Evolutionary conservation across 2,113 vertebrate species (phyloP).

Genomic region (Campylomormyrus tamandua): DNA sequence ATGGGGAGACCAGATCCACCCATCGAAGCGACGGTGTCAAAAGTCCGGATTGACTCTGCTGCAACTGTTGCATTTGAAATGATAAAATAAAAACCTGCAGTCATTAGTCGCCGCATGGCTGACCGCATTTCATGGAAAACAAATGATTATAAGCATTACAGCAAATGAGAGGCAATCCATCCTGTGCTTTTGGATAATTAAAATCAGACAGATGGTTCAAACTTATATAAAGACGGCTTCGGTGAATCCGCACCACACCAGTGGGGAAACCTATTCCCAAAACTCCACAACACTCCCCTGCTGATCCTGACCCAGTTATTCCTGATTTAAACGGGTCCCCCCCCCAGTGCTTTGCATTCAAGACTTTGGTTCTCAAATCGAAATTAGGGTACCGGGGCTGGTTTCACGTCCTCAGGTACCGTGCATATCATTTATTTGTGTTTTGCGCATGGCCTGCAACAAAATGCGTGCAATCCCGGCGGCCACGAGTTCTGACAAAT

Average conservation of each 20-base stretch:
- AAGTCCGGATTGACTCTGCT: not conserved
- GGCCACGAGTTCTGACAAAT: not conserved
- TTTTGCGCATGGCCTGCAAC: not conserved
- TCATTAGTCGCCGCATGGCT: not conserved
- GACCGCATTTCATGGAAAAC: not conserved
- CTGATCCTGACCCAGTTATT: not conserved
- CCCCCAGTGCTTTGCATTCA: not conserved
- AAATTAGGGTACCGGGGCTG: not conserved
- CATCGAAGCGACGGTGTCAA: not conserved
- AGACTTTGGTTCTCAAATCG: not conserved
- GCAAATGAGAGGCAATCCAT: not conserved
- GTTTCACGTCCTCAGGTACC: not conserved
- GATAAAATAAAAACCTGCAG: not conserved
- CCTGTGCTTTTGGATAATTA: not conserved
- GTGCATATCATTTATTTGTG: not conserved
- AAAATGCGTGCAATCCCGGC: not conserved
- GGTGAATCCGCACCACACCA: not conserved
- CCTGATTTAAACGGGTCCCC: not conserved
- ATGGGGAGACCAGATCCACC: not conserved
- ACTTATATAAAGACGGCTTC: not conserved
- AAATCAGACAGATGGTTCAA: not conserved
- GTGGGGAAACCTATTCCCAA: not conserved
- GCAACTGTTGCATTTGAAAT: not conserved
- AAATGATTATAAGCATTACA: not conserved
- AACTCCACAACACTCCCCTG: not conserved